A percentile compares a stretch with the other conserved stretches of the same genome.
Evolutionary conservation across 2,113 vertebrate species (phyloP).

Genomic region (Hyaena hyaena): DNA sequence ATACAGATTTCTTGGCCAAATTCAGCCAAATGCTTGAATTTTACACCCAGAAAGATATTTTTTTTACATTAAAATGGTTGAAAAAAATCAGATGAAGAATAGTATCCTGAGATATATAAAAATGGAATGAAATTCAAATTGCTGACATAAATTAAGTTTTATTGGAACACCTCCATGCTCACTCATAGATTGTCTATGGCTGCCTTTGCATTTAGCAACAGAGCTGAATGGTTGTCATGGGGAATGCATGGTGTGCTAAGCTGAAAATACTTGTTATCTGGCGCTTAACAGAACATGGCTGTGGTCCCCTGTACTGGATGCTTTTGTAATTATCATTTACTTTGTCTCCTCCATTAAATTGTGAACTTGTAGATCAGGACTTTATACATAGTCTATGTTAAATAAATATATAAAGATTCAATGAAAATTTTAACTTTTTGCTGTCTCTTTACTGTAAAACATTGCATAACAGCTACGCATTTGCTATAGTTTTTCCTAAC

Average conservation of each 20-base stretch:
- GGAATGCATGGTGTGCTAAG: accelerated
- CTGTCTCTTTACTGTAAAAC: background rate
- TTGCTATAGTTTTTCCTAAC: background rate
- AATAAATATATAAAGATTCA: background rate
- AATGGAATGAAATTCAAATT: background rate
- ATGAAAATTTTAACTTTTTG: background rate
- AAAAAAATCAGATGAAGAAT: background rate
- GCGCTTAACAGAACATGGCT: background rate
- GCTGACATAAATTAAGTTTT: background rate
- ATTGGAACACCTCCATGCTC: background rate
- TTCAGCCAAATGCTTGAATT: background rate
- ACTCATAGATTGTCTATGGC: accelerated
- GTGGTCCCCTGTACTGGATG: background rate
- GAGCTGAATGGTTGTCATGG: accelerated
- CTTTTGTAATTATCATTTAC: background rate
- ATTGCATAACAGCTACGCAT: background rate
- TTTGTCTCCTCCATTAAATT: background rate
- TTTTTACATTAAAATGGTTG: background rate
- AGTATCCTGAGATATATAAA: background rate
- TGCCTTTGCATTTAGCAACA: background rate
- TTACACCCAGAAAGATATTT: background rate
- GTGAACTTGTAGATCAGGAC: background rate
- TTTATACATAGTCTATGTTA: background rate
- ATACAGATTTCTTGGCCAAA: background rate
- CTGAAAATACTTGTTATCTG: background rate